Base-by-base conservation (phyloP, 1,140 invertebrate species). In the Drosophila sproati region DNA sequence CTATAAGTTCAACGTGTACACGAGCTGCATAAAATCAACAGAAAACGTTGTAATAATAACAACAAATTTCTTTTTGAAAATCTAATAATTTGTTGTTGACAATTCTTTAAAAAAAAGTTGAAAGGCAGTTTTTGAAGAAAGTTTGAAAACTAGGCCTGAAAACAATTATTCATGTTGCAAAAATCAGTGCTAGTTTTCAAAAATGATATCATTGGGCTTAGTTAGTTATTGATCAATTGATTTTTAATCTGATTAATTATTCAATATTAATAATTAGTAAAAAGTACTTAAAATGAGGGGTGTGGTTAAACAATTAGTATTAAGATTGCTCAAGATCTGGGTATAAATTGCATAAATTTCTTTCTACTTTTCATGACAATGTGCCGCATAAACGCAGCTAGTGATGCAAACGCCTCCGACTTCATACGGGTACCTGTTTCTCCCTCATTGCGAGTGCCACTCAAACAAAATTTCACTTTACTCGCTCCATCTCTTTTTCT, bases 401-500 rank as follows among this genome's bases (percentile, higher is more conserved):
- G 48, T 39, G 51, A 56, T 37, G 39, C 55, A 61, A 67, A 77
- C 61, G 41, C 50, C 48, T 43, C 12, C 20, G 32, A 39, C 4
- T 52, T 54, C 59, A 60, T 73, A 56, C 66, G 59, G 29, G 48
- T 87, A 89, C 83, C 83, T 87, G 77, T 77, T 88, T 82, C 72
- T 79, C 76, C 66, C 69, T 77, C 80, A 87, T 82, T 82, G 83
- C 88, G 66, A 74, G 66, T 59, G 57, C 34, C 79, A 78, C 83
- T 88, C 51, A 73, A 67, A 20, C 69, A 60, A 73, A 64, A 66
- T 66, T 77, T 55, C 47, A 34, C 50, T 62, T 48, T 37, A 47
- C 55, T 48, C 62, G 54, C 60, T 48, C 62, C 28, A 34, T 32
- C 54, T 32, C 48, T 71, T 45, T 29, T 20, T 29, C 12, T 50